phyloP scores from a whole-genome alignment of 2,113 vertebrate genomes.

The Rhinichthys klamathensis region DNA sequence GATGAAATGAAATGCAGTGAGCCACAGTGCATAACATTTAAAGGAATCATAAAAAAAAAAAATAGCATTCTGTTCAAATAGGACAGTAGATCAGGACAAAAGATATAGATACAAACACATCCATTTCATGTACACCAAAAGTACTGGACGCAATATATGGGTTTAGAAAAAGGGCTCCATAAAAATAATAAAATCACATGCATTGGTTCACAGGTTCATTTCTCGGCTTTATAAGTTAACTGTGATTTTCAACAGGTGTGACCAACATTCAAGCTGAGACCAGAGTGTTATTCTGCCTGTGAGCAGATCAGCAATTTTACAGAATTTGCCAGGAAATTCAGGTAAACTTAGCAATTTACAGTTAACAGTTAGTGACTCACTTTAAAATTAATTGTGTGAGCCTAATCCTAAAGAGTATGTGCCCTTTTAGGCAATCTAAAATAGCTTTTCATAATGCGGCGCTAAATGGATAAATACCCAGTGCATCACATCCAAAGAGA shows the following conservation, averaged over 20 bases:
- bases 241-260: not conserved
- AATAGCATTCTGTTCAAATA: not conserved
- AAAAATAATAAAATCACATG: not conserved
- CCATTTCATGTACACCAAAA: not conserved
- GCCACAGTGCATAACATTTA: not conserved
- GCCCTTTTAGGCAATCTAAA: constrained; percentile 4
- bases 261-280: not conserved
- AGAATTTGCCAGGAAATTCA: not conserved
- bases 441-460: not conserved
- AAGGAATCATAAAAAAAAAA: not conserved
- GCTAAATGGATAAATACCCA: constrained; percentile 31
- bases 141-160: not conserved
- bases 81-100: not conserved
- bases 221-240: not conserved
- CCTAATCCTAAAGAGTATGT: not conserved
- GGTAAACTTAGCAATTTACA: not conserved
- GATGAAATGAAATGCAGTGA: not conserved
- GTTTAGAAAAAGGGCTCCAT: not conserved
- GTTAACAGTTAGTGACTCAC: not conserved
- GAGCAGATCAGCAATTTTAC: not conserved
- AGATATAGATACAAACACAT: not conserved
- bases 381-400: not conserved
- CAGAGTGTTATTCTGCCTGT: not conserved
- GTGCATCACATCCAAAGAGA: constrained; percentile 37
- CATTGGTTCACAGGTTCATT: not conserved